Base-by-base conservation (phyloP, 2,888 invertebrate genomes). In the Caprella mutica region DNA sequence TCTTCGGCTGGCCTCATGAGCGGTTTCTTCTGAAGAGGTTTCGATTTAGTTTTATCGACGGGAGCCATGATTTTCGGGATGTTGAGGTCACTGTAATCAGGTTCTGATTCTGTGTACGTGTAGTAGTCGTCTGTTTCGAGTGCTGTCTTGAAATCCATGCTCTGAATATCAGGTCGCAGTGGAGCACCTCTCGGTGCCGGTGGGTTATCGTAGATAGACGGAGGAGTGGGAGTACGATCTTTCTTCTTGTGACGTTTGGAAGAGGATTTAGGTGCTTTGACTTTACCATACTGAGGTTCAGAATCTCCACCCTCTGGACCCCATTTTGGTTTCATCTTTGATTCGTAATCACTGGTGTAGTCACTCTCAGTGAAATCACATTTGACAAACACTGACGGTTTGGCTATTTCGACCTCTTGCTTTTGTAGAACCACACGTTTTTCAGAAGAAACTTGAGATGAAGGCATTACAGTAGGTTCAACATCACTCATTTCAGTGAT, bases 261-360 rank as follows among this genome's bases (percentile, higher is more conserved):
- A 19, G 33, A 17, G 17, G 42, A 43, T 17, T 33, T 19, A 8
- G 63, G 63, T 75, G n/a, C 46, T 12, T 43, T 46, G 48, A 83
- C 82, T 67, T 77, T 78, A 23, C 81, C 76, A 67, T 79, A 83
- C 23, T 76, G 75, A 1, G 78, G 76, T 44, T 79, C 77, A 0
- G 73, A 75, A 56, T 80, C 80, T 52, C 76, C 76, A 19, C 79
- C 79, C 12, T 75, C 73, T 0, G 83, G 83, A 0, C 78, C 76
- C 84, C 84, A 84, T 56, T 80, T 76, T 1, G 67, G 65, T 43
- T 0, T 81, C 58, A 84, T 82, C 67, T 50, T 55, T 12, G 54
- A 35, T 42, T 82, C 83, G 64, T 81, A 79, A 69, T 84, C 83
- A 68, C 83, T 84, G 72, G 83, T 82, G 69, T 83, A 83, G 69